Base-by-base conservation (phyloP, 1,140 invertebrate genomes). In the Charaxes varanes region DNA sequence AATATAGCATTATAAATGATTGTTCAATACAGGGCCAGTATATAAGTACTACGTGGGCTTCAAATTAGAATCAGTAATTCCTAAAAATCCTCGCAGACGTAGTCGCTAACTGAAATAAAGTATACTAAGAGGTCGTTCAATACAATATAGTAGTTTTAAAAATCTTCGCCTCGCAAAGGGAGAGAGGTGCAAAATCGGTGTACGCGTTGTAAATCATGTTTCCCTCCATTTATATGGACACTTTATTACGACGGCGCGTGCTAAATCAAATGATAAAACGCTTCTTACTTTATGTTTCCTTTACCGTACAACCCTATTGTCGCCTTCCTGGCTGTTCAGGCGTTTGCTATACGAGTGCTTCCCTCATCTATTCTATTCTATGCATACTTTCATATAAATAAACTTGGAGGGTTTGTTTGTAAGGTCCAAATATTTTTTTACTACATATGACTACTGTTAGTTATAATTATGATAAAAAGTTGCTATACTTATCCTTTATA, bases 251-350 rank as follows among this genome's bases (percentile, higher is more conserved):
- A 62, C 59, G 65, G 62, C 62, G 58, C 55, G 64, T 70, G 77
- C 68, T 79, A 76, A 79, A 79, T 79, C 74, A 77, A 79, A 79
- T 81, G 70, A 81, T 77, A 81, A 79, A 77, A 76, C 66, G 62
- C 61, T 74, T 60, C 56, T 76, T 76, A 80, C 76, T 78, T 78
- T 74, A 73, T 76, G 61, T 71, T 67, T 67, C 59, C 68, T 71
- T 62, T 61, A 48, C 44, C 61, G 56, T 61, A 60, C 49, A 42
- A 62, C 61, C 50, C 59, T 65, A 76, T 69, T 69, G 64, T 62
- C 58, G 53, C 57, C 53, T 57, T 53, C 38, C 48, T 35, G 45
- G 44, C 52, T 44, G 42, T 48, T 23, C 51, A 52, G 41, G 50
- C 47, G 50, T 49, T 44, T 47, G 43, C 41, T 35, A 51, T 43